A percentile compares a stretch with the other conserved stretches of the same genome.
Conservation (phyloP, 2,113 vertebrate genomes). For the Oncorhynchus clarkii region DNA sequence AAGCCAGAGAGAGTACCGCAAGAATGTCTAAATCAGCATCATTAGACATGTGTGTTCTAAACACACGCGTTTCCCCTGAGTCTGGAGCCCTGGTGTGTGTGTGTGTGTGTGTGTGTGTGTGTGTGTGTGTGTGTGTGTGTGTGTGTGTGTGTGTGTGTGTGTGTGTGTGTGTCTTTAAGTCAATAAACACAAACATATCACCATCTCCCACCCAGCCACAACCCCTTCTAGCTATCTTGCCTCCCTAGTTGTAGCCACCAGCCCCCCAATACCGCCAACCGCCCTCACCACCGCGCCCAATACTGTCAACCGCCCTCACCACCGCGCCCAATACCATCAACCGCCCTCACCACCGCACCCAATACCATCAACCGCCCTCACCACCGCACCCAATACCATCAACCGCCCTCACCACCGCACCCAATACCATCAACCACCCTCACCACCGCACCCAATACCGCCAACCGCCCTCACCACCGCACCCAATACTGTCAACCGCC, state of each 20-base stretch:
- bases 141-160: constrained; percentile 52
- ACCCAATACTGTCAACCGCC: too few species aligned
- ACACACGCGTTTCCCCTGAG: constrained; percentile 69
- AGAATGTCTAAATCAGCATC: constrained; percentile 76
- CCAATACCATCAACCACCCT: too few species aligned
- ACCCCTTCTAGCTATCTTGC: constrained; percentile 1
- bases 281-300: too few species aligned
- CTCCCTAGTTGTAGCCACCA: constrained; percentile 34
- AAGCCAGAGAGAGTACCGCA: constrained; percentile 71
- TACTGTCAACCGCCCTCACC: too few species aligned
- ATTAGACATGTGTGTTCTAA: constrained; percentile 72
- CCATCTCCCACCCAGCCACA: constrained; percentile 28
- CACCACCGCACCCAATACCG: too few species aligned
- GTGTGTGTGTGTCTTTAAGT: constrained; percentile 59
- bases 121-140: constrained; percentile 55
- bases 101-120: constrained; percentile 53
- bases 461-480: too few species aligned
- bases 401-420: too few species aligned
- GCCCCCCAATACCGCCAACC: constrained; percentile 18
- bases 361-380: too few species aligned
- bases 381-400: too few species aligned
- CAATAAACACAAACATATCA: constrained; percentile 72
- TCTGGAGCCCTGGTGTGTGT: constrained; percentile 66
- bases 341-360: too few species aligned
- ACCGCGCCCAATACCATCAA: too few species aligned